phyloP scores from a whole-genome alignment of 2,797 vertebrate species.

The Etheostoma nigrum region DNA sequence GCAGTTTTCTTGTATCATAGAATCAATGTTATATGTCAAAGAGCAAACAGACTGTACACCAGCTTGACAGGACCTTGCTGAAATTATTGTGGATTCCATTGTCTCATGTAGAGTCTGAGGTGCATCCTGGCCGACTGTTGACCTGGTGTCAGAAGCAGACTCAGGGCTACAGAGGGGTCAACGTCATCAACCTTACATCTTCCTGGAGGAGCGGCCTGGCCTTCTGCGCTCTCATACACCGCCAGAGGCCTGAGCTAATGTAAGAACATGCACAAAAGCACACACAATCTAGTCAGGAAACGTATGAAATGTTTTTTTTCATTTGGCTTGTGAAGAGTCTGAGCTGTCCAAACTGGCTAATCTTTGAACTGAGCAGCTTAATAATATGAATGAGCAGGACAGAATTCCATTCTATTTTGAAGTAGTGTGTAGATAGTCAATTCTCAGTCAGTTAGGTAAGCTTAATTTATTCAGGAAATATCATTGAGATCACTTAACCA shows the following conservation, averaged over 20 bases:
- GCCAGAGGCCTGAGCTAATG: constrained; percentile 94
- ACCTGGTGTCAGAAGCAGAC: constrained; percentile 97
- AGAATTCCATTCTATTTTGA: neutral
- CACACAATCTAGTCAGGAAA: neutral
- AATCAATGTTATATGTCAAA: neutral
- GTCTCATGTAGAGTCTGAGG: constrained; percentile 88
- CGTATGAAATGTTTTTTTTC: neutral
- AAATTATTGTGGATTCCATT: neutral
- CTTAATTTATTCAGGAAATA: no score
- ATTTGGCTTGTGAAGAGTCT: neutral
- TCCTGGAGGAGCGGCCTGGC: constrained; percentile 96
- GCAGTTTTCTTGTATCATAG: neutral
- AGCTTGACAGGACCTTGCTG: neutral
- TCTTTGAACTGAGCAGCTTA: constrained; percentile 3
- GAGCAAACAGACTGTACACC: neutral
- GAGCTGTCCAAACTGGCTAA: constrained; percentile 1
- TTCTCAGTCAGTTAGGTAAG: no score
- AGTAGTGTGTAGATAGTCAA: neutral
- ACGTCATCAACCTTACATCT: constrained; percentile 88
- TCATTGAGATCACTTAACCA: neutral
- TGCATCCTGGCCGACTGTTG: constrained; percentile 90
- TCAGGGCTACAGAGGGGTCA: constrained; percentile 89
- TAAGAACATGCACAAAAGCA: constrained; percentile 73
- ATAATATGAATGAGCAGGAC: neutral
- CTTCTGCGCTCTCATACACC: constrained; percentile 94